Base-by-base conservation (phyloP, 2,888 invertebrate species). In the Drosophila barbarae region DNA sequence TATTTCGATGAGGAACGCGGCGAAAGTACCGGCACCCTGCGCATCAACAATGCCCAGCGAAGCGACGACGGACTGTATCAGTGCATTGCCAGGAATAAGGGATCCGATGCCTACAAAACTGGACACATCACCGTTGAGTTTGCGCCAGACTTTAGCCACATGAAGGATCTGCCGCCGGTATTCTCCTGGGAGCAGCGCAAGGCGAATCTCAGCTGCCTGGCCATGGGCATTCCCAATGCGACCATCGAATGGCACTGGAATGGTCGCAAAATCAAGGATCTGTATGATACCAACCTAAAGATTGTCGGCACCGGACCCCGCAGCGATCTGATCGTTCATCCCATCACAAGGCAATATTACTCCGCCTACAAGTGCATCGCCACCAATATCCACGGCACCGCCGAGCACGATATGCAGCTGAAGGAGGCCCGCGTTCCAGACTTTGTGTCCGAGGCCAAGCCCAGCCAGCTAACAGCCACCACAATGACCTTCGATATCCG, bases 201-300 rank as follows among this genome's bases (percentile, higher is more conserved):
- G 1, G 95, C 94, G 2, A 97, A 97, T 88, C 91, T 97, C 7
- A 95, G 95, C 65, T 97, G 97, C 87, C 91, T 95, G 46, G 96
- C 96, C n/a, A 95, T 96, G 89, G 92, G 93, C 86, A 92, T 97
- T 81, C 97, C 97, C 4, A 97, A 97, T 87, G 97, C 97, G 0
- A 97, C 97, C 8, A 96, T 97, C 76, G 93, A 93, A 85, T 97
- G 97, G 97, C 92, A 92, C 88, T 92, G 90, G 88, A 92, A 91
- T 65, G 92, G 92, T 35, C 86, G 89, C 46, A 91, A 91, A 65
- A 87, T 93, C 28, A 89, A 90, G 65, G 92, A 92, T 72, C 63
- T 84, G 15, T 86, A 81, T 35, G 91, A 92, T 46, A 90, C 91
- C 0, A 76, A 85, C 53, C 90, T 94, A 5, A 89, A 89, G 71